Conservation (phyloP, 2,888 invertebrate genomes). For the Argyra leucocephala region DNA sequence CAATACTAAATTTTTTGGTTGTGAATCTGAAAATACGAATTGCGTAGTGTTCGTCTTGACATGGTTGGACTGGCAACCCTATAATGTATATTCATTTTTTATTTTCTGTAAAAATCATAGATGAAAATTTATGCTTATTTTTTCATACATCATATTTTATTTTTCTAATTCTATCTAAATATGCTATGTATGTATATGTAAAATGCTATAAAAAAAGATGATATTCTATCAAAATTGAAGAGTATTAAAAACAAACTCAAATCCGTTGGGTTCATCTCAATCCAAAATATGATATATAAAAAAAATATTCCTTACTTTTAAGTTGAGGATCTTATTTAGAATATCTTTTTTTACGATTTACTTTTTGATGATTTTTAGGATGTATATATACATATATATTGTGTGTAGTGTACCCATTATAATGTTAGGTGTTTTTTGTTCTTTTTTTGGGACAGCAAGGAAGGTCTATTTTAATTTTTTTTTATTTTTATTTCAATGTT, state of each 20-base stretch:
- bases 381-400: no score
- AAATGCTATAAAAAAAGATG: background rate
- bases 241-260: background rate
- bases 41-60: no score
- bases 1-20: no score
- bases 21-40: no score
- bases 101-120: background rate
- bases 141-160: conserved; percentile 3
- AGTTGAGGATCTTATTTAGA: background rate
- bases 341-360: background rate
- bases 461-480: no score
- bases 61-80: no score
- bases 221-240: background rate
- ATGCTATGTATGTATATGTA: background rate
- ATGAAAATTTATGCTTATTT: conserved; percentile 5
- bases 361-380: background rate
- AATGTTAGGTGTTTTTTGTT: no score
- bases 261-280: background rate
- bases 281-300: background rate
- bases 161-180: background rate
- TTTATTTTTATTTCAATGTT: no score
- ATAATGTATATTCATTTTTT: no score
- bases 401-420: no score
- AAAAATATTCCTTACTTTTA: background rate
- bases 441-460: no score